A percentile compares a stretch with the other conserved stretches of the same genome.
Conservation (phyloP, 2,888 invertebrate genomes). For the Xanthorhoe designata region DNA sequence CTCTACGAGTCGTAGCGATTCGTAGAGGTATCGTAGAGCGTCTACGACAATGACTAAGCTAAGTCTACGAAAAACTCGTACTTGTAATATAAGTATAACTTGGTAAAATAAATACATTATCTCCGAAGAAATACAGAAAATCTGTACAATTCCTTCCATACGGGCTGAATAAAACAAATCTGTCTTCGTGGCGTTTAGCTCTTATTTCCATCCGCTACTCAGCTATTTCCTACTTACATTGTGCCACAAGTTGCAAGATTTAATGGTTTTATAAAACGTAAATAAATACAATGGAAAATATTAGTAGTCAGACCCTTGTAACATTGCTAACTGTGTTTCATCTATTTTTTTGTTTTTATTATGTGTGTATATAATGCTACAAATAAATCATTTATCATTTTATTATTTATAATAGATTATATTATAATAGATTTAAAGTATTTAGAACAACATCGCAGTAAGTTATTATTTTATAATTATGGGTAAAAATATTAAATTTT, state of each 20-base stretch:
- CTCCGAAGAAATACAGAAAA: constrained; percentile 25
- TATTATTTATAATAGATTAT: too few species aligned
- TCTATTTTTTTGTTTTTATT: too few species aligned
- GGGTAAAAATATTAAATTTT: too few species aligned
- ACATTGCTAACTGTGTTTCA: too few species aligned
- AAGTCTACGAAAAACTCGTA: not conserved
- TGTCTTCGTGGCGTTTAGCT: constrained; percentile 79
- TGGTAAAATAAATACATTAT: constrained; percentile 23
- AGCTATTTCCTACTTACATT: constrained; percentile 71
- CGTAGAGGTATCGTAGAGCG: constrained; percentile 13
- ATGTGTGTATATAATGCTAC: too few species aligned
- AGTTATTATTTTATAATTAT: too few species aligned
- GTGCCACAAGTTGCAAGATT: constrained; percentile 49
- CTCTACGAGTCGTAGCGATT: constrained; percentile 11
- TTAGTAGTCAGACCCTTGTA: too few species aligned
- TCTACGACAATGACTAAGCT: not conserved
- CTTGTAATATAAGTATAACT: not conserved
- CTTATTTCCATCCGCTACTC: constrained; percentile 78
- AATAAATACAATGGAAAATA: not conserved
- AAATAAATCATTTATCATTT: too few species aligned
- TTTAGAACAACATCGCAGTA: too few species aligned
- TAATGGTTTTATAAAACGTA: constrained; percentile 12
- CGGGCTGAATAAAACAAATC: constrained; percentile 76
- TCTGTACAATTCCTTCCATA: constrained; percentile 24
- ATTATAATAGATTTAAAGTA: too few species aligned